phyloP scores from a whole-genome alignment of 2,113 vertebrate genomes.

The Ammodramus savannarum region DNA sequence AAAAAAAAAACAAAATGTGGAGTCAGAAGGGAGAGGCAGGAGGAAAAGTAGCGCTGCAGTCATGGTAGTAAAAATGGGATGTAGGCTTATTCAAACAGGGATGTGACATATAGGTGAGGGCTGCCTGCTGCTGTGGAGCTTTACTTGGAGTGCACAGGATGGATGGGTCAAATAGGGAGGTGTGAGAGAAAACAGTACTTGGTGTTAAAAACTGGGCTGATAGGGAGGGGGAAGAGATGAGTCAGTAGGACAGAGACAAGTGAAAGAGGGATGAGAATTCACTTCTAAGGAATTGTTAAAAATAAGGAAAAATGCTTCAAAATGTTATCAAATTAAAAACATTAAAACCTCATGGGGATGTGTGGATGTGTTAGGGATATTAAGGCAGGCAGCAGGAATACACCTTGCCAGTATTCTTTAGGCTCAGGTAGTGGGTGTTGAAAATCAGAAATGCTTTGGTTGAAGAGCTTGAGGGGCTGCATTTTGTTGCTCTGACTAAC shows the following conservation, averaged over 20 bases:
- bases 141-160: not conserved
- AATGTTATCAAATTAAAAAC: not conserved
- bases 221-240: not conserved
- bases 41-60: not conserved
- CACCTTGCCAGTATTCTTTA: not conserved
- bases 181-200: not conserved
- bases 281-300: not conserved
- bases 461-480: not conserved
- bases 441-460: not conserved
- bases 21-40: not conserved
- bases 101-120: rapidly evolving
- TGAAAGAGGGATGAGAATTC: not conserved
- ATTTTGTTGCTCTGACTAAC: not conserved
- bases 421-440: not conserved
- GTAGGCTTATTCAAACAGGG: not conserved
- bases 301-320: not conserved
- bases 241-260: not conserved
- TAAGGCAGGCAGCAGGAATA: not conserved
- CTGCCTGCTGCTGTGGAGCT: not conserved
- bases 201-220: not conserved
- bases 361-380: not conserved
- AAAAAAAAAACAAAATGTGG: rapidly evolving
- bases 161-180: not conserved
- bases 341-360: not conserved
- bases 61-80: not conserved